Evolutionary conservation across 2,888 invertebrate species (phyloP), one percentile per base, ranked within the genome.

Genomic region (Ichneumoninae sp.): DNA sequence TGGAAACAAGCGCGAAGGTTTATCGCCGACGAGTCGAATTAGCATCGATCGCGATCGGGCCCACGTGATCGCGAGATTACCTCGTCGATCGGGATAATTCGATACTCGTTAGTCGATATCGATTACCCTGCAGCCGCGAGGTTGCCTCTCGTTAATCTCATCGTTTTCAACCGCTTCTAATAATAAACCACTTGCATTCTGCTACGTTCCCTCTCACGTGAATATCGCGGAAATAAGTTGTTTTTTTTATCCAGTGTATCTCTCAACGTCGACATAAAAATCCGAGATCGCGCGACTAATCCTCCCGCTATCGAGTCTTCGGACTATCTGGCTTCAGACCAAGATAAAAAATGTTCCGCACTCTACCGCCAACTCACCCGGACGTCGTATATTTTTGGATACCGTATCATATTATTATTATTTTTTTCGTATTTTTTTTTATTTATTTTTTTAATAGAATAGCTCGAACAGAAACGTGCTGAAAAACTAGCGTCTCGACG

Each of bases 91-190:
- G 73, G 79, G 47, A 76, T 70, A 71, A 75, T 74, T 70, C 66
- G 44, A 83, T 71, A 63, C 36, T 44, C 57, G 30, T 54, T 69
- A 13, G 57, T 69, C 19, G 36, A 74, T 81, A 76, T 81, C 52
- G 57, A 81, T 83, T 76, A 73, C 80, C n/a, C 68, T 54, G 71
- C 76, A 81, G 75, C 68, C 50, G 33, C 80, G 66, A 81, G 71
- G 73, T 77, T 52, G 68, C 60, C 71, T 40, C 33, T 16, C 26
- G 26, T 63, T 63, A 69, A 54, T 66, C 78, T 71, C 79, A 52
- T 77, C 71, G 30, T 30, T 68, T 33, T 36, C 8, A 16, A 80
- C 69, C 68, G 26, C 13, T 30, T 68, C 68, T 70, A 83, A 70
- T 80, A 79, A 80, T 79, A 83, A 47, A 57, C 57, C 30, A 3